Evolutionary conservation across 1,140 invertebrate genomes (phyloP).

Genomic region (Sitobion miscanthi): DNA sequence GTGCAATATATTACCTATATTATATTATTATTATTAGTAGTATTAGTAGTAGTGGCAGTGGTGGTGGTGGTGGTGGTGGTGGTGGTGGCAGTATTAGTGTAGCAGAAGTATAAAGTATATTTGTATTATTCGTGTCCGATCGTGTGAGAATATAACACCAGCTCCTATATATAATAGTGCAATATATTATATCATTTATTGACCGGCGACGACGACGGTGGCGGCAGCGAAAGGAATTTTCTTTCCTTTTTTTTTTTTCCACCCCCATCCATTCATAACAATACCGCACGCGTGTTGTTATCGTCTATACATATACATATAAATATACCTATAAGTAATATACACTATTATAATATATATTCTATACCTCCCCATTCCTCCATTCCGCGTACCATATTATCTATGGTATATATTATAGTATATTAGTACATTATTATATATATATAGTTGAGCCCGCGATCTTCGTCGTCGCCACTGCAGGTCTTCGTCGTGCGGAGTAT

Average conservation of each 20-base stretch:
- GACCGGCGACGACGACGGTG: neutral
- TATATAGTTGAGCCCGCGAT: neutral
- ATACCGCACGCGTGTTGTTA: neutral
- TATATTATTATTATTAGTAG: no score
- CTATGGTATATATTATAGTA: no score
- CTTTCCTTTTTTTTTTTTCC: neutral
- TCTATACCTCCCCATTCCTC: neutral
- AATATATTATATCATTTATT: neutral
- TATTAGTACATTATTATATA: neutral
- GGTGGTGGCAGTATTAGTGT: neutral
- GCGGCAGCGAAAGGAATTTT: neutral
- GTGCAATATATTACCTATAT: no score
- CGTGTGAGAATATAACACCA: neutral
- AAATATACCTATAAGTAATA: neutral
- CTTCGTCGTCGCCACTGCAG: neutral
- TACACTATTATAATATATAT: neutral
- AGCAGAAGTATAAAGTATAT: neutral
- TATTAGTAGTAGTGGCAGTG: neutral
- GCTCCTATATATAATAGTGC: no score
- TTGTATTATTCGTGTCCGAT: neutral
- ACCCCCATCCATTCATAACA: slow-evolving; percentile 1
- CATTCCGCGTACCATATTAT: neutral
- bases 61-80: neutral
- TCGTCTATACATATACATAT: no score
- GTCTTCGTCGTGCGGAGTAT: neutral